Evolutionary conservation across 2,888 invertebrate genomes (phyloP).

Genomic region (Cryptosula pallasiana): DNA sequence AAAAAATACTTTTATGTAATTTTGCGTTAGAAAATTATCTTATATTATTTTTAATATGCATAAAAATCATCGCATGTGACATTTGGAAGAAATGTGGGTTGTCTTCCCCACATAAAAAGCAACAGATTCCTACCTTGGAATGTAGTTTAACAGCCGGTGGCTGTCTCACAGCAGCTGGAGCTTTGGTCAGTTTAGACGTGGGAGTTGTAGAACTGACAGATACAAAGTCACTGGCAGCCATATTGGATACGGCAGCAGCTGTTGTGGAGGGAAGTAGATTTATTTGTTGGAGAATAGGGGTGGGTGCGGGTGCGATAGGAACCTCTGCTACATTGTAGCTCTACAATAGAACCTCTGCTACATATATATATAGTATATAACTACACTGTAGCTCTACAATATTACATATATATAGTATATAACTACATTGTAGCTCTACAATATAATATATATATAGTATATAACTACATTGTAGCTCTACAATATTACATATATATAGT

Average conservation of each 20-base stretch:
- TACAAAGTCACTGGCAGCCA: background rate
- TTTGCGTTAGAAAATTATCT: background rate
- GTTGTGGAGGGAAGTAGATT: background rate
- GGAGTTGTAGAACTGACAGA: background rate
- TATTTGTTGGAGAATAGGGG: background rate
- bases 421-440: no score
- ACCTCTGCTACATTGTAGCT: background rate
- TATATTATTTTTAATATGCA: no score
- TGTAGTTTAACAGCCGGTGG: background rate
- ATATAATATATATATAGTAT: no score
- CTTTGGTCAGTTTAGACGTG: constrained; percentile 3
- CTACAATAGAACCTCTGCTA: background rate
- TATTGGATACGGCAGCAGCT: background rate
- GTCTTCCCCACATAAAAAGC: no score
- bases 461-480: no score
- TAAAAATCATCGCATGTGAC: no score
- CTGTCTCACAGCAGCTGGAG: background rate
- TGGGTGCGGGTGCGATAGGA: background rate
- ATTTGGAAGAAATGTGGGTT: no score
- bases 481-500: no score
- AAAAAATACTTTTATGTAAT: background rate
- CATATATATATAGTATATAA: background rate
- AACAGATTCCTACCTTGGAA: background rate
- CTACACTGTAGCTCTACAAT: no score
- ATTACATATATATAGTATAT: no score